Evolutionary conservation across 2,797 vertebrate species (phyloP).

Genomic region (Adrianichthys oophorus): DNA sequence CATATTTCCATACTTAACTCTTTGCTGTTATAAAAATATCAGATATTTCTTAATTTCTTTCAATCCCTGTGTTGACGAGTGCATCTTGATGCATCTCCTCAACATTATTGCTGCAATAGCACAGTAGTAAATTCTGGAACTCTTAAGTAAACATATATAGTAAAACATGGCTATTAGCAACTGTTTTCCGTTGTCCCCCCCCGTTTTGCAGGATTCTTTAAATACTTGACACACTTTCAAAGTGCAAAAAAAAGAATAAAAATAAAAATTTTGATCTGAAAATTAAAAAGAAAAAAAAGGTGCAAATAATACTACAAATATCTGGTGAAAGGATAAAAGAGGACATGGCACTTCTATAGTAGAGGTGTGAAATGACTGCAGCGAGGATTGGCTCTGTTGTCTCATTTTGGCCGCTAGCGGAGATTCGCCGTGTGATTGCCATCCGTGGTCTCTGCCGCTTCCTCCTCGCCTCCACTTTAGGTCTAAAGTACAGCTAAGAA

Average conservation of each 20-base stretch:
- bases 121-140: constrained; percentile 75
- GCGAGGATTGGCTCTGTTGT: constrained; percentile 35
- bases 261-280: constrained; percentile 37
- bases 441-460: constrained; percentile 12
- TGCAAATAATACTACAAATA: constrained; percentile 73
- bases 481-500: constrained; percentile 34
- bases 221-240: constrained; percentile 77
- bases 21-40: constrained; percentile 74
- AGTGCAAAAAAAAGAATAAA: constrained; percentile 66
- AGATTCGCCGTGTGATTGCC: constrained; percentile 22
- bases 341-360: constrained; percentile 76
- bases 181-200: constrained; percentile 42
- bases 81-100: constrained; percentile 54
- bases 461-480: constrained; percentile 13
- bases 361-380: constrained; percentile 41
- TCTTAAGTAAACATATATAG: constrained; percentile 77
- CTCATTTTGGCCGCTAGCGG: constrained; percentile 43
- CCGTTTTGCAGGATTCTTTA: constrained; percentile 62
- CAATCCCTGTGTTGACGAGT: constrained; percentile 68
- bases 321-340: constrained; percentile 50
- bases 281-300: constrained; percentile 58
- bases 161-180: constrained; percentile 79
- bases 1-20: constrained; percentile 74
- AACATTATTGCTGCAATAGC: constrained; percentile 75
- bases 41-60: constrained; percentile 69